Evolutionary conservation across 1,140 invertebrate species (phyloP).

Genomic region (Eueides isabella): DNA sequence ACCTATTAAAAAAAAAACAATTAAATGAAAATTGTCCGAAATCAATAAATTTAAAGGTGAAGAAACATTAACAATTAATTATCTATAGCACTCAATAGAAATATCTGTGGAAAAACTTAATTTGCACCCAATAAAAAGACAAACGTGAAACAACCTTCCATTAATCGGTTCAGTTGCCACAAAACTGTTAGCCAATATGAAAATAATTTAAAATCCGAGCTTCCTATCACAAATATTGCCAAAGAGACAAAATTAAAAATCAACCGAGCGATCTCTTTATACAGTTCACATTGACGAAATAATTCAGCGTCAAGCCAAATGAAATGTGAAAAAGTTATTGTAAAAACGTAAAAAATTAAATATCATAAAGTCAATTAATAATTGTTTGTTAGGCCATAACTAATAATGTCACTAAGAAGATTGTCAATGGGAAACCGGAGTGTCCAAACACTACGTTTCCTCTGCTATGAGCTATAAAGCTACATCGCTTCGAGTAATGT

Average conservation of each 20-base stretch:
- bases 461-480: background rate
- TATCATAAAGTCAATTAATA: too few relatives aligned
- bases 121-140: slow-evolving; percentile 25
- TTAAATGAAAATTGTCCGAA: background rate
- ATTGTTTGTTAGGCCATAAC: background rate
- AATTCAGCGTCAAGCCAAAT: background rate
- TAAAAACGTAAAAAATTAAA: background rate
- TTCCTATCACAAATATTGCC: slow-evolving; percentile 24
- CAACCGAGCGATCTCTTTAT: slow-evolving; percentile 21
- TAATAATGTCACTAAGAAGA: background rate
- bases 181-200: slow-evolving; percentile 29
- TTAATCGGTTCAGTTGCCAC: slow-evolving; percentile 32
- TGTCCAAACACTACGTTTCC: background rate
- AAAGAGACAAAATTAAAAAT: slow-evolving; percentile 30
- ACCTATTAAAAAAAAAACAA: background rate
- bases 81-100: background rate
- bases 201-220: slow-evolving; percentile 25
- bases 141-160: slow-evolving; percentile 24
- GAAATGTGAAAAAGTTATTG: background rate
- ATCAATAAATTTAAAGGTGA: background rate
- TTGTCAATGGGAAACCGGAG: background rate
- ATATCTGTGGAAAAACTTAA: slow-evolving; percentile 12
- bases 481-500: slow-evolving; percentile 62
- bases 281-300: slow-evolving; percentile 13
- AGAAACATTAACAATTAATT: background rate